These are phyloP conservation scores for Epizoanthus fatuus DNA, from an alignment of 92 coral and sea anemone genomes.

Conservation along the genomic window DNA sequence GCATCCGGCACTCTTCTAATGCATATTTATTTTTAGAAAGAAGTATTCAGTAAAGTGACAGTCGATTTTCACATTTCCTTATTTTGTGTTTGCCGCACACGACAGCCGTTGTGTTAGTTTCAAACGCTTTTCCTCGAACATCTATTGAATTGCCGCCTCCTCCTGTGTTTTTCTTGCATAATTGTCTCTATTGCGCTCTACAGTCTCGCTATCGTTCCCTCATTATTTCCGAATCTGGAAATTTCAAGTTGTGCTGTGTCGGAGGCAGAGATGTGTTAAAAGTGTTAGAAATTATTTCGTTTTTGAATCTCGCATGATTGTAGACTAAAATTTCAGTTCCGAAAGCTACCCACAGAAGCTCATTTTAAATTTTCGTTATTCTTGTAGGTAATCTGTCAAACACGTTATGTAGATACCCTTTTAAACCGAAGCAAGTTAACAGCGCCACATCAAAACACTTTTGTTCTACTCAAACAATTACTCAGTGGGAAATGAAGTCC, in stretches of 20 bases:
- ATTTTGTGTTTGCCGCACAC: neutral
- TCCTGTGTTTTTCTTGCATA: neutral
- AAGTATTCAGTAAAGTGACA: neutral
- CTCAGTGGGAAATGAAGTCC: neutral
- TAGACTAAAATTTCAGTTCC: neutral
- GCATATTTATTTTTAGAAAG: too few species aligned
- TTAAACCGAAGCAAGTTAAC: neutral
- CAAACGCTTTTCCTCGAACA: neutral
- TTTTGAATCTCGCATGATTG: too few species aligned
- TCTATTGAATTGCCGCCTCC: neutral
- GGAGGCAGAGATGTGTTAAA: too few species aligned
- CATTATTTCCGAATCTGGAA: constrained; percentile 12
- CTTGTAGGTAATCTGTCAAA: neutral
- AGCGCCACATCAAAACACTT: neutral
- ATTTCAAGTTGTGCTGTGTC: neutral
- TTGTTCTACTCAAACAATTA: constrained; percentile 1
- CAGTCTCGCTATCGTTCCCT: neutral
- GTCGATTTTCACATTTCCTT: neutral
- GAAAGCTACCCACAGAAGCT: neutral
- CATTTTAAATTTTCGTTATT: neutral
- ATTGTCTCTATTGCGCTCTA: neutral
- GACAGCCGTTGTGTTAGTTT: neutral
- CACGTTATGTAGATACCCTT: neutral
- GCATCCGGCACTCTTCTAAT: too few species aligned
- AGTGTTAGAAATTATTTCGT: too few species aligned